Percentiles rank a stretch among this genome's conserved stretches.
phyloP scores from a whole-genome alignment of 2,797 vertebrate genomes.

The Crocidura indochinensis region DNA sequence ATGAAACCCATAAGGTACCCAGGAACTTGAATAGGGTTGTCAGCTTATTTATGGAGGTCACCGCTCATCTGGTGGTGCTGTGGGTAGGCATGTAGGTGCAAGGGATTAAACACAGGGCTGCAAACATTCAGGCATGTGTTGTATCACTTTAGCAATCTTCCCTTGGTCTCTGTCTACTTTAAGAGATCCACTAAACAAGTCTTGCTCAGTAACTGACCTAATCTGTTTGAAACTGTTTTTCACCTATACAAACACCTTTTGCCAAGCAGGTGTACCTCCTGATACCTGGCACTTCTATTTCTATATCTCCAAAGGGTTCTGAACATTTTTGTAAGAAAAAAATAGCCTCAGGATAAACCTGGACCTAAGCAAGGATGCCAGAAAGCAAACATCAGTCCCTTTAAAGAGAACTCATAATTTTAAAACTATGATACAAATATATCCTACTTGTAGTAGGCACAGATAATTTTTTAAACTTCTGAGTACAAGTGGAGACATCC shows the following conservation, averaged over 20 bases:
- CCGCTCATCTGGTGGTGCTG: too few species aligned
- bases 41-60: background rate
- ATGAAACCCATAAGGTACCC: background rate
- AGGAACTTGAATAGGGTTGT: background rate
- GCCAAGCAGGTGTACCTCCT: constrained; percentile 31
- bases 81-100: too few species aligned
- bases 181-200: constrained; percentile 21
- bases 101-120: background rate
- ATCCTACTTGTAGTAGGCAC: background rate
- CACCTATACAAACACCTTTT: background rate
- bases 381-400: constrained; percentile 40
- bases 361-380: constrained; percentile 38
- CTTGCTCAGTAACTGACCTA: background rate
- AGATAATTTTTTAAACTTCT: constrained; percentile 38
- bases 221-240: constrained; percentile 40
- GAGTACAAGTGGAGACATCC: constrained; percentile 21
- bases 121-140: too few species aligned
- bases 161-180: background rate
- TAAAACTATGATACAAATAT: constrained; percentile 64
- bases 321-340: constrained; percentile 54
- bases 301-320: constrained; percentile 15
- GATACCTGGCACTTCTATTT: background rate
- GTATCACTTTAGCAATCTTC: too few species aligned
- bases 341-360: constrained; percentile 3
- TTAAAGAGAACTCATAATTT: constrained; percentile 62